Percentiles rank a stretch among this genome's conserved stretches.
phyloP scores from a whole-genome alignment of 2,113 vertebrate genomes.

The Cnemophilus loriae region DNA sequence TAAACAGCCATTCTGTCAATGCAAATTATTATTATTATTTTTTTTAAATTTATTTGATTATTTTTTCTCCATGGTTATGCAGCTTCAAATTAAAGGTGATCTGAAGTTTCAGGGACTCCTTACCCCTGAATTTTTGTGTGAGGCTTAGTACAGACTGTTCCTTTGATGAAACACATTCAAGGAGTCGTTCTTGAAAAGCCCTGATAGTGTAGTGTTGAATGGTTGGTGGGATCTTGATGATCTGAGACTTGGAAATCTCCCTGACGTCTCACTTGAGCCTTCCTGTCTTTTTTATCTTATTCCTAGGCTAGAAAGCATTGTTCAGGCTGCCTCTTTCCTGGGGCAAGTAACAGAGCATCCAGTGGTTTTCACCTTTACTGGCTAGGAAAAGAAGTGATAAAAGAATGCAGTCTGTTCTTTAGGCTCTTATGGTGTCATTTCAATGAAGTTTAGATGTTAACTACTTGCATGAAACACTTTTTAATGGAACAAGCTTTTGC shows the following conservation, averaged over 20 bases:
- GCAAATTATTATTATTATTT: not conserved
- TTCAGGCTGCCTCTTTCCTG: not conserved
- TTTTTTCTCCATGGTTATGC: not conserved
- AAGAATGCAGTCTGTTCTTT: conserved; percentile 11
- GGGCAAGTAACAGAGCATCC: not conserved
- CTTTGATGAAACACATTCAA: not conserved
- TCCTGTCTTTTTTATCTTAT: not conserved
- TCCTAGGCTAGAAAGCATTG: not conserved
- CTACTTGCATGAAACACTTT: conserved; percentile 21
- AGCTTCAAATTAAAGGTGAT: not conserved
- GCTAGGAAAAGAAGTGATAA: conserved; percentile 2
- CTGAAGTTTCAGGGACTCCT: not conserved
- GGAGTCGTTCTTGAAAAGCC: not conserved
- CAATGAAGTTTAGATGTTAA: conserved; percentile 34
- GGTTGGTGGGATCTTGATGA: not conserved
- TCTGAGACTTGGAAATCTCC: not conserved
- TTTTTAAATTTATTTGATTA: not conserved
- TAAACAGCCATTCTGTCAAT: not conserved
- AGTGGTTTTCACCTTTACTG: not conserved
- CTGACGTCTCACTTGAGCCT: not conserved
- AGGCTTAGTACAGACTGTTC: not conserved
- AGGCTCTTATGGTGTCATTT: conserved; percentile 26
- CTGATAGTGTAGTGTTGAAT: not conserved
- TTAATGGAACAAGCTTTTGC: conserved; percentile 9
- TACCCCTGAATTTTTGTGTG: not conserved